Evolutionary conservation across 30 jellyfish, hydroid and myxozoan genomes (phyloP), one percentile per base, ranked within the genome.

Genomic region (Aurelia sp.): DNA sequence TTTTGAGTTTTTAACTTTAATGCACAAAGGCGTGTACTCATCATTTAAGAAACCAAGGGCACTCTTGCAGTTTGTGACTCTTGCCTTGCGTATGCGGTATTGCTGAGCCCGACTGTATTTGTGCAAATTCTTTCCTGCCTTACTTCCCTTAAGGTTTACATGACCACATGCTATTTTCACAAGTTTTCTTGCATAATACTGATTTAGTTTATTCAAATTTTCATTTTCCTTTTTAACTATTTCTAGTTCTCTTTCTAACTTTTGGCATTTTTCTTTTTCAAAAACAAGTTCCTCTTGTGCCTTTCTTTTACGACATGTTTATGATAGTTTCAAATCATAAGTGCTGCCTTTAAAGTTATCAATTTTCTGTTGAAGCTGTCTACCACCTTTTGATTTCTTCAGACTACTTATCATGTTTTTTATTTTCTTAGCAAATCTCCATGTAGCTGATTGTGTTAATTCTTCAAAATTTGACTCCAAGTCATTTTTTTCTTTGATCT

Each of bases 31-130:
- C 16, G 63, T 52, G 63, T 52, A 52, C 16, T 52, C 63, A 52
- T 52, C 63, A 52, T 52, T 52, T 16, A 52, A 52, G 16, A 52
- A 52, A 52, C 63, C 16, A 16, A 52, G 63, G 63, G 63, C 63
- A 52, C 63, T 52, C 63, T 52, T 52, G 63, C 63, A 52, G 63
- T 16, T 16, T 52, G 63, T 52, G 63, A 52, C 63, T 52, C 63
- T 52, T 52, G 63, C 63, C 63, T 52, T 52, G 63, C 63, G 63
- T 52, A 52, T 52, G 63, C 63, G 63, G 63, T 52, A 52, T 52
- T 52, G 63, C 63, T 52, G 63, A 52, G 63, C 63, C 63, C 63
- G 63, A 16, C 11, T n/a, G n/a, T n/a, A n/a, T n/a, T n/a, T n/a
- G 16, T 52, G 11, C 16, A 52, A 52, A 9, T 52, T 52, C 16